Evolutionary conservation across 2,113 vertebrate genomes (phyloP).

Genomic region (Phalacrocorax carbo): DNA sequence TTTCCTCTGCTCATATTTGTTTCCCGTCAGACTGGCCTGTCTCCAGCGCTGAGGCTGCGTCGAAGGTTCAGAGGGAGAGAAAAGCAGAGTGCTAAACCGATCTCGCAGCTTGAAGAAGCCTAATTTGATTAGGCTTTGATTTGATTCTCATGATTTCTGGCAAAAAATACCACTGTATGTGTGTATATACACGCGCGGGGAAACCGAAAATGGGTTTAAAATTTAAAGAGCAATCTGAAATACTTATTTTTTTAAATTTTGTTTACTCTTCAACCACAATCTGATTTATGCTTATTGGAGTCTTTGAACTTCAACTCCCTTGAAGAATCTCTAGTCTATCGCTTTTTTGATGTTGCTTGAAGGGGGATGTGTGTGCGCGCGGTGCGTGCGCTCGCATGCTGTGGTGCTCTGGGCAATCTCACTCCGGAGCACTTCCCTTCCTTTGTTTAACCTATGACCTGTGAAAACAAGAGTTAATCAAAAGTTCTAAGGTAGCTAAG

Average conservation of each 20-base stretch:
- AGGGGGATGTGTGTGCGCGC: background rate
- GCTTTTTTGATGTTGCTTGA: conserved; percentile 55
- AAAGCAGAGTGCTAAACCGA: background rate
- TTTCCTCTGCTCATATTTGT: background rate
- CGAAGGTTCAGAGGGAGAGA: background rate
- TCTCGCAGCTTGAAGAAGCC: background rate
- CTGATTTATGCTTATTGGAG: conserved; percentile 63
- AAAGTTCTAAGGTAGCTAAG: conserved; percentile 86
- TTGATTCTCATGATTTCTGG: background rate
- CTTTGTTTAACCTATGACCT: conserved; percentile 99
- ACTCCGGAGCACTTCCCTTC: conserved; percentile 83
- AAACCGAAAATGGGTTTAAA: conserved; percentile 22
- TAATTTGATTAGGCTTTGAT: background rate
- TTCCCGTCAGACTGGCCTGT: background rate
- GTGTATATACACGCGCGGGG: background rate
- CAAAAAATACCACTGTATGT: background rate
- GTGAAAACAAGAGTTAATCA: conserved; percentile 85
- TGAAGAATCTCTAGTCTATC: conserved; percentile 34
- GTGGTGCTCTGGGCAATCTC: conserved; percentile 78
- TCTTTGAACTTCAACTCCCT: conserved; percentile 77
- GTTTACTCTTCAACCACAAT: background rate
- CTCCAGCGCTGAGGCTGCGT: background rate
- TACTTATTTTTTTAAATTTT: background rate
- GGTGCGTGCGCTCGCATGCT: background rate
- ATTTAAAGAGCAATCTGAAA: background rate